Evolutionary conservation across 1,140 invertebrate species (phyloP), one percentile per base, ranked within the genome.

Genomic region (Pomacea maculata): DNA sequence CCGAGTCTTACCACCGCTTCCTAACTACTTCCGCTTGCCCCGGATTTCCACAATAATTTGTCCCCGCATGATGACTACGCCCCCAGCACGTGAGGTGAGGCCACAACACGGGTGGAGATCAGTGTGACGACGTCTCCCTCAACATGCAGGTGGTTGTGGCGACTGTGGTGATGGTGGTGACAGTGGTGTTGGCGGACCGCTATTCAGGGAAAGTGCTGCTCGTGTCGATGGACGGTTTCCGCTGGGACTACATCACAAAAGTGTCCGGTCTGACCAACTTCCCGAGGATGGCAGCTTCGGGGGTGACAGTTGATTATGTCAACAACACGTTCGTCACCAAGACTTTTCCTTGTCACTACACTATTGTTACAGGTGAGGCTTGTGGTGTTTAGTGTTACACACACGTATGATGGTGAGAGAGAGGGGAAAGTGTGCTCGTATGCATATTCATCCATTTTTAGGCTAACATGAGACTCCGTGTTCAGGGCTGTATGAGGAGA

Each of bases 331-430:
- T 95, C 90, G 91, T 93, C 0, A 95, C 95, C 0, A 95, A 94
- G 89, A 96, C 95, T 3, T 96, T 95, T 90, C 95, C 95, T 4
- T 95, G 95, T 91, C 95, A 96, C 90, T 95, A 95, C 87, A 93
- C 94, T 1, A 95, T 96, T 63, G 94, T 93, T 0, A 96, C 95
- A 79, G 95, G 95, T 89, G 83, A 83, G 29, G 9, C 21, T 19
- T 7, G 4, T 65, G 3, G 7, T 3, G 64, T 45, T 45, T 45
- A 45, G 34, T 45, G 34, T 45, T 6, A 45, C 1, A 6, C 0
- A 1, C 34, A 45, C 34, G 34, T 45, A 45, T 45, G 57, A 17
- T 57, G 0, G 57, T 61, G 57, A 61, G 57, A 61, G 57, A 61
- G 25, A 57, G 8, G 8, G 0, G 55, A 57, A 61, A 61, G 57